Evolutionary conservation across 2,888 invertebrate genomes (phyloP), one percentile per base, ranked within the genome.

Genomic region (Cheilosia vulpina): DNA sequence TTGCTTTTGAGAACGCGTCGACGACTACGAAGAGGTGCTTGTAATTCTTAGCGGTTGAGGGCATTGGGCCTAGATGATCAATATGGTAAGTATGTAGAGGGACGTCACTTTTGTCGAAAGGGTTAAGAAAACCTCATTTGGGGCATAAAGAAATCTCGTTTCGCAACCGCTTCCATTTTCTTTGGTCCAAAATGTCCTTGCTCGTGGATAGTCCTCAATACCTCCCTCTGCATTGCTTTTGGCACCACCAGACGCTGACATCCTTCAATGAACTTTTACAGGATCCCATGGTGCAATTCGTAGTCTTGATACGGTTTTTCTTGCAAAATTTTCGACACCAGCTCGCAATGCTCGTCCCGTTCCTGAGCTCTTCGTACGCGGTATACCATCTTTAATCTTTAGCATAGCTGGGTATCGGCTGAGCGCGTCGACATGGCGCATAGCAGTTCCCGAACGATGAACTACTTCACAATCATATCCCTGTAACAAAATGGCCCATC

Each of bases 21-120:
- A 63, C 41, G 2, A 71, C 19, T 9, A 19, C 57, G 0, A 63
- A 52, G 2, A n/a, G n/a, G n/a, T n/a, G n/a, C n/a, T n/a, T n/a
- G n/a, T n/a, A n/a, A n/a, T n/a, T n/a, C n/a, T n/a, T 71, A 13
- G 24, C 31, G 0, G 90, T 90, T 15, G 82, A 80, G 0, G 87
- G 66, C 41, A 90, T 19, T 3, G 90, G 90, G 1, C 91, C 90
- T 0, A 91, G 1, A 5, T 41, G 41, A 13, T 41, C 41, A 15
- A 41, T 41, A 3, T 41, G 13, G 41, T 11, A 88, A 0, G 89
- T 90, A 13, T 88, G 65, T 15, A 90, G 62, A 5, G 90, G 90
- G 1, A 62, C 52, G 0, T 78, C 45, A 15, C 34, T 90, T 58
- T 91, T 91, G 11, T 88, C 87, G 1, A 91, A 88, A 0, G 89